Percentiles rank a stretch among this genome's conserved stretches.
phyloP scores from a whole-genome alignment of 1,140 invertebrate genomes.

The Caenorhabditis briggsae region DNA sequence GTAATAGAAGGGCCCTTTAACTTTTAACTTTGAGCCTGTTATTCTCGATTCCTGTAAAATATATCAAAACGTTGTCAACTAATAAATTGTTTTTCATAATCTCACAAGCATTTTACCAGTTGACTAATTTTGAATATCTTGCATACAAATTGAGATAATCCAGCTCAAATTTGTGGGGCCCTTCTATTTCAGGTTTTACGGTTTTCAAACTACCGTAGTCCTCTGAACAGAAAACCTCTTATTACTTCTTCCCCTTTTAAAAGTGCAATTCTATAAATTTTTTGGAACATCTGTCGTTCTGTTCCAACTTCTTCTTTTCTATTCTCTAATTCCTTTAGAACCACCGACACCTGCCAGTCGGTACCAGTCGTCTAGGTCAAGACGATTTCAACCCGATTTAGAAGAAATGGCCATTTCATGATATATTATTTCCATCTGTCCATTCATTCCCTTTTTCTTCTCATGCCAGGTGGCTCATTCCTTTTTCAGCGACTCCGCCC shows the following conservation, averaged over 20 bases:
- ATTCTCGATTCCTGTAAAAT: too few species aligned
- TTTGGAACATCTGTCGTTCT: conserved; percentile 5
- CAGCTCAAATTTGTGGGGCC: too few species aligned
- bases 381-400: conserved; percentile 45
- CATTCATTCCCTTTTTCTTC: not conserved
- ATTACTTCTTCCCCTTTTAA: not conserved
- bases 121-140: too few species aligned
- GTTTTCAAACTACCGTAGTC: too few species aligned
- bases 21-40: too few species aligned
- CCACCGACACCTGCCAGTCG: conserved; percentile 38
- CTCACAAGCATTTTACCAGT: too few species aligned
- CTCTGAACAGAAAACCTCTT: not conserved
- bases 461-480: conserved; percentile 31
- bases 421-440: not conserved
- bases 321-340: not conserved
- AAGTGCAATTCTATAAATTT: too few species aligned
- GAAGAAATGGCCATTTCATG: conserved; percentile 14
- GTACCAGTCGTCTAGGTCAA: conserved; percentile 52
- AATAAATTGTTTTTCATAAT: too few species aligned
- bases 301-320: not conserved
- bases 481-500: conserved; percentile 12
- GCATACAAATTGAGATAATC: too few species aligned
- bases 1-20: too few species aligned
- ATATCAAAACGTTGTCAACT: too few species aligned
- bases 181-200: too few species aligned